phyloP scores from a whole-genome alignment of 2,113 vertebrate species.

The Hippocampus mohnikei region DNA sequence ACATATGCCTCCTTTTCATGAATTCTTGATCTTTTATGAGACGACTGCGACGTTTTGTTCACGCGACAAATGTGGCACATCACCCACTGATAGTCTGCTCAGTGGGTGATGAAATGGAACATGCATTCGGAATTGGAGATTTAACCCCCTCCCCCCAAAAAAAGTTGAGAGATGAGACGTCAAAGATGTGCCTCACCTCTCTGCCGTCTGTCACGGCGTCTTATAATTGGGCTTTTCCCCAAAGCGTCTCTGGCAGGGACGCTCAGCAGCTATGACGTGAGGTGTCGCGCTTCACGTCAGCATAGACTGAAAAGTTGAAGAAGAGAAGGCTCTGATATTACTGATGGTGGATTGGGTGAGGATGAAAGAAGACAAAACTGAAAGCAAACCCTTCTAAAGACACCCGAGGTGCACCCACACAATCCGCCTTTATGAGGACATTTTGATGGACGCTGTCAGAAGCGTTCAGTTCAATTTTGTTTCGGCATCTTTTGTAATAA shows the following conservation, averaged over 20 bases:
- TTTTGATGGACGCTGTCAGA: not conserved
- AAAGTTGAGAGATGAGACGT: not conserved
- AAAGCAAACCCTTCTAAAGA: not conserved
- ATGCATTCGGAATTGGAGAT: not conserved
- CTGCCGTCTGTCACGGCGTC: constrained; percentile 38
- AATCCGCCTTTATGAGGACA: not conserved
- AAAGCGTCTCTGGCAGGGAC: constrained; percentile 45
- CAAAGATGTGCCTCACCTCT: not conserved
- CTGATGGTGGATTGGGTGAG: not conserved
- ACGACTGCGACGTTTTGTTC: not conserved
- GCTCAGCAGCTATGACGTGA: constrained; percentile 42
- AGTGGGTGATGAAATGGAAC: constrained; percentile 12
- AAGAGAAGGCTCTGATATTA: not conserved
- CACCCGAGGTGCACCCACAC: not conserved
- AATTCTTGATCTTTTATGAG: constrained; percentile 20
- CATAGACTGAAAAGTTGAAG: not conserved
- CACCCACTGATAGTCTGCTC: constrained; percentile 42
- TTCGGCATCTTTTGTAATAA: too few species aligned
- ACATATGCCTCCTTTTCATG: constrained; percentile 18
- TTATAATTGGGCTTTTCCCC: constrained; percentile 45
- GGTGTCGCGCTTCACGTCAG: constrained; percentile 33
- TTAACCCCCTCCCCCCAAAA: not conserved
- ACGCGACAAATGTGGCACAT: constrained; percentile 1
- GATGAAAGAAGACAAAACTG: not conserved
- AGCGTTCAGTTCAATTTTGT: not conserved